phyloP scores from a whole-genome alignment of 2,113 vertebrate genomes.

The Microtus montanus region DNA sequence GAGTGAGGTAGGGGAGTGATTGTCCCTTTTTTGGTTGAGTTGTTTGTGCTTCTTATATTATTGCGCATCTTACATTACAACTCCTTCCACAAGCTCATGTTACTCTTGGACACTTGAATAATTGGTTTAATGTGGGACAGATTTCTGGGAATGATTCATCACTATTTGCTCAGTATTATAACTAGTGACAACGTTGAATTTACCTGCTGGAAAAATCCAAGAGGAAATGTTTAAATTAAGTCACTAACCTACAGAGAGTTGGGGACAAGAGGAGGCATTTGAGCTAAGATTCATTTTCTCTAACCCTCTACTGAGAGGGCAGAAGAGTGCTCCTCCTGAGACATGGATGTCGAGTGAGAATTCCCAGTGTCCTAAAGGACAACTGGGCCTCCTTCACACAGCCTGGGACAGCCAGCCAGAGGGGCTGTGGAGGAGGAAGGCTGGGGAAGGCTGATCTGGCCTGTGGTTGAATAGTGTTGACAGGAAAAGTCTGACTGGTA shows the following conservation, averaged over 20 bases:
- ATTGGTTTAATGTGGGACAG: conserved; percentile 58
- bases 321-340: background rate
- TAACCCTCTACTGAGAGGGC: accelerated
- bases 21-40: conserved; percentile 15
- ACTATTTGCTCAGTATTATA: conserved; percentile 42
- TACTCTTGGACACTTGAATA: conserved; percentile 58
- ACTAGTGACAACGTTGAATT: conserved; percentile 14
- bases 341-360: accelerated
- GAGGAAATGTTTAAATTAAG: background rate
- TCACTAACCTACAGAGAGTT: background rate
- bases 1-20: accelerated
- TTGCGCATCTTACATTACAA: conserved; percentile 61
- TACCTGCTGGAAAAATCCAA: conserved; percentile 55
- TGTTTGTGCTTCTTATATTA: conserved; percentile 23
- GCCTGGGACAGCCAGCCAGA: background rate
- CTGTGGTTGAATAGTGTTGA: conserved; percentile 18
- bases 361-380: background rate
- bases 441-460: background rate
- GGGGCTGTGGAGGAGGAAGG: conserved; percentile 12
- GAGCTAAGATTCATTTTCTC: background rate
- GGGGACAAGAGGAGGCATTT: background rate
- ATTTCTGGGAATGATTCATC: conserved; percentile 64
- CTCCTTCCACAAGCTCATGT: conserved; percentile 46
- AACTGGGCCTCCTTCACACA: background rate
- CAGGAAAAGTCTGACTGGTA: conserved; percentile 38